A percentile compares a stretch with the other conserved stretches of the same genome.
Conservation (phyloP, 2,888 invertebrate genomes). For the Nomada hirtipes region DNA sequence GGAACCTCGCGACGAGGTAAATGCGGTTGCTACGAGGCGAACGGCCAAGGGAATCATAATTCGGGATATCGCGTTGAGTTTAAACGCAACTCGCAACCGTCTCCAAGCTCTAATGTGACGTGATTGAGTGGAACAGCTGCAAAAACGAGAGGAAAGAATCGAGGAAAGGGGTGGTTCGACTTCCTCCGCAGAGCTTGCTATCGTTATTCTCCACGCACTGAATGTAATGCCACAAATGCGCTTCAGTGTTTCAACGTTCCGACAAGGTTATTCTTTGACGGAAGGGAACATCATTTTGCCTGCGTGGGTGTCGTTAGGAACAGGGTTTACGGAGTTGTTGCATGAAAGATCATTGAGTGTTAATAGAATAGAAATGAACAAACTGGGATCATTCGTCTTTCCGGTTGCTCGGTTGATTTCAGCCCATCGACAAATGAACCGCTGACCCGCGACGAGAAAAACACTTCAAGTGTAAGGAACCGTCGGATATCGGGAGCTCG, state of each 20-base stretch:
- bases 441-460: background rate
- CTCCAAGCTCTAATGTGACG: slow-evolving; percentile 11
- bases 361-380: background rate
- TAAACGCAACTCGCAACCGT: background rate
- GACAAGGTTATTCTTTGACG: too few relatives aligned
- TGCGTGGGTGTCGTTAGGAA: too few relatives aligned
- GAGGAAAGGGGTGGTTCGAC: background rate
- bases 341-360: too few relatives aligned
- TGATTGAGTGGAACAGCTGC: background rate
- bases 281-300: too few relatives aligned
- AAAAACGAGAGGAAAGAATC: background rate
- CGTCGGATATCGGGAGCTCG: background rate
- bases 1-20: slow-evolving; percentile 20
- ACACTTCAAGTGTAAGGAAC: background rate
- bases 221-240: slow-evolving; percentile 9
- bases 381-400: background rate
- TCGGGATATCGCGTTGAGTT: slow-evolving; percentile 36
- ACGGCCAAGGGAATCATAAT: slow-evolving; percentile 52
- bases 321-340: too few relatives aligned
- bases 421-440: too few relatives aligned
- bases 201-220: background rate
- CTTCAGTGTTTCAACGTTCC: too few relatives aligned
- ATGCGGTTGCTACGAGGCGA: slow-evolving; percentile 32
- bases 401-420: too few relatives aligned
- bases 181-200: background rate